Conservation (phyloP, 2,797 vertebrate species). For the Podarcis siculus region DNA sequence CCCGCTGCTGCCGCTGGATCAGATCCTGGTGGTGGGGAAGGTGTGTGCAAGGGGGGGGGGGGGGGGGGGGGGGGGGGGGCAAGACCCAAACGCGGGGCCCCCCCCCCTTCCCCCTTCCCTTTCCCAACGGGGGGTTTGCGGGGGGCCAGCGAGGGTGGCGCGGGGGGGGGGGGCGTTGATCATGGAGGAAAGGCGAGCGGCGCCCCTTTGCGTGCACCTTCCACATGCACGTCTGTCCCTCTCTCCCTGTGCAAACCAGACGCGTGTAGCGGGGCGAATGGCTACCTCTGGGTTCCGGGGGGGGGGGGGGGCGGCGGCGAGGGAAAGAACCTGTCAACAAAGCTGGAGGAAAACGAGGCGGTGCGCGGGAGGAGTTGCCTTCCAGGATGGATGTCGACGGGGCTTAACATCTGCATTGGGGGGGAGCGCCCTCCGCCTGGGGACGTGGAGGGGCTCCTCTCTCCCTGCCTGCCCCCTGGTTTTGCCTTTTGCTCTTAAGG, state of each 20-base stretch:
- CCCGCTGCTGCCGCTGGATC: background rate
- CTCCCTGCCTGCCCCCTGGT: constrained; percentile 37
- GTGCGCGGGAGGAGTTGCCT: constrained; percentile 37
- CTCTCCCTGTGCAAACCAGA: background rate
- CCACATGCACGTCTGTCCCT: background rate
- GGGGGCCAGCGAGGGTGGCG: too few relatives aligned
- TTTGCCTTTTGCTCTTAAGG: constrained; percentile 48
- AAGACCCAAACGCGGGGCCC: background rate
- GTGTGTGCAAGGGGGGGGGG: background rate
- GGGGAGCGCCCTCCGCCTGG: constrained; percentile 2
- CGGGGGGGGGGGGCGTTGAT: background rate
- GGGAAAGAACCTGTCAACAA: background rate
- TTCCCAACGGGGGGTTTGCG: constrained; percentile 7
- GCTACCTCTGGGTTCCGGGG: background rate
- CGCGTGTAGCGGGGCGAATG: background rate
- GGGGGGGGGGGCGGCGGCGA: background rate
- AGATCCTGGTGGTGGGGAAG: background rate
- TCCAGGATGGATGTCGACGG: constrained; percentile 33
- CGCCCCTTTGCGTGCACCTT: too few relatives aligned
- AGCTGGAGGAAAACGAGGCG: constrained; percentile 1
- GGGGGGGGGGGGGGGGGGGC: background rate
- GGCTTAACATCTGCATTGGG: constrained; percentile 58
- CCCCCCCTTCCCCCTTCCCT: background rate
- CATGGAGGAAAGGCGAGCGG: background rate
- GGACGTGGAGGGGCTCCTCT: constrained; percentile 16